Percentiles rank a stretch among this genome's conserved stretches.
Conservation (phyloP, 2,797 vertebrate species). For the Cottoperca gobio region DNA sequence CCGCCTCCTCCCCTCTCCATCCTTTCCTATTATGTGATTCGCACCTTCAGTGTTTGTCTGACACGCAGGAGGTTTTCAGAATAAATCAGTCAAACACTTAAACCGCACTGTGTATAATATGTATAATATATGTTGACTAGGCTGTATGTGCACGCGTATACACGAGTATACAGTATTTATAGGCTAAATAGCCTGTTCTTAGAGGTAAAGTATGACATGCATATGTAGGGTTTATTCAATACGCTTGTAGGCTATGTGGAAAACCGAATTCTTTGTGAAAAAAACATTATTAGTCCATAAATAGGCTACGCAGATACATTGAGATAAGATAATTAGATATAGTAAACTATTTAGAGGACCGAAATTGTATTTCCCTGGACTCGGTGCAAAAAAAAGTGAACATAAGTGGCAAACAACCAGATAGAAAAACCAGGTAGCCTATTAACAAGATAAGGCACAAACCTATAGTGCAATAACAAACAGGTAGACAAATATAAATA, state of each 20-base stretch:
- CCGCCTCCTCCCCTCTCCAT: conserved; percentile 33
- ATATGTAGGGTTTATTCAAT: background rate
- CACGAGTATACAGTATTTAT: background rate
- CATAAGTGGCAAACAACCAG: no score
- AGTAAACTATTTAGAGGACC: no score
- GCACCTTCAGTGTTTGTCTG: conserved; percentile 31
- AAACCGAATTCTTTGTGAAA: no score
- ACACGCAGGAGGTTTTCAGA: conserved; percentile 1
- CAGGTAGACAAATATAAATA: no score
- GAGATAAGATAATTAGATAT: no score
- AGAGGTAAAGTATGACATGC: background rate
- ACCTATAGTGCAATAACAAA: no score
- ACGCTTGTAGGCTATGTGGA: background rate
- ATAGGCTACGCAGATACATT: no score
- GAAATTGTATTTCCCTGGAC: no score
- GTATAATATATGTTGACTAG: background rate
- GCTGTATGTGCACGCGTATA: background rate
- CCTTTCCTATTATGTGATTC: conserved; percentile 41
- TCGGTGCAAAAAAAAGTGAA: no score
- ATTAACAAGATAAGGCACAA: no score
- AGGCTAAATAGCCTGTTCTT: background rate
- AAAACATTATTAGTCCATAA: no score
- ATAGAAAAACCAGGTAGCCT: no score
- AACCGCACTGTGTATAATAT: background rate
- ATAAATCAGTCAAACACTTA: background rate